phyloP scores from a whole-genome alignment of 1,140 invertebrate species.

The Bombus huntii region DNA sequence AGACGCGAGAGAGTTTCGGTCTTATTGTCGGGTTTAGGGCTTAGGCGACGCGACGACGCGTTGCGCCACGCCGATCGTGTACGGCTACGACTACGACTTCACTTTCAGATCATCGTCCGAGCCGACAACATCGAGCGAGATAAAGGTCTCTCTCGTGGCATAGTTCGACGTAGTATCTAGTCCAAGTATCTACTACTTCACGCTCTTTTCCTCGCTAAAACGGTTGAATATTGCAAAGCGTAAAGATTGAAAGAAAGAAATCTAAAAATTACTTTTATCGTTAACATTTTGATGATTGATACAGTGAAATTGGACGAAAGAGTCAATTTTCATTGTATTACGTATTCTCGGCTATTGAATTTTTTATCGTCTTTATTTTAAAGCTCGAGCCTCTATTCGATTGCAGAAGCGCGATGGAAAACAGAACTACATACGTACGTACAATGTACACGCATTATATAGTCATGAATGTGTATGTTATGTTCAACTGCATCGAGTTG shows the following conservation, averaged over 20 bases:
- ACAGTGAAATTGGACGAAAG: not conserved
- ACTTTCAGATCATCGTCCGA: too few relatives aligned
- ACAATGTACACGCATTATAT: conserved; percentile 21
- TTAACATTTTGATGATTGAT: conserved; percentile 22
- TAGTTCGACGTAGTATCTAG: not conserved
- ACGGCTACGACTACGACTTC: too few relatives aligned
- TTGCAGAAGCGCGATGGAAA: conserved; percentile 30
- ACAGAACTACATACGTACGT: conserved; percentile 7
- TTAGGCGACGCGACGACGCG: too few relatives aligned
- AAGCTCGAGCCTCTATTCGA: conserved; percentile 13
- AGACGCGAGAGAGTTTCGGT: too few relatives aligned
- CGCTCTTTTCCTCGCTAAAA: not conserved
- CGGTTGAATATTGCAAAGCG: not conserved
- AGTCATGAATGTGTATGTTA: conserved; percentile 35
- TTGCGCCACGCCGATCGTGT: too few relatives aligned
- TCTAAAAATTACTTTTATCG: conserved; percentile 1
- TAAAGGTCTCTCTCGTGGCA: too few relatives aligned
- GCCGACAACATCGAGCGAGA: too few relatives aligned
- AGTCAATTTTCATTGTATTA: not conserved
- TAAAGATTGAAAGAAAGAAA: not conserved
- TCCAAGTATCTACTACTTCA: not conserved
- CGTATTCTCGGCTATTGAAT: conserved; percentile 20
- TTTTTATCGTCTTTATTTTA: conserved; percentile 32
- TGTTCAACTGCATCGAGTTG: conserved; percentile 31
- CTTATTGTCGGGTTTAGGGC: too few relatives aligned